Evolutionary conservation across 2,888 invertebrate genomes (phyloP).

Genomic region (Stramonita haemastoma): DNA sequence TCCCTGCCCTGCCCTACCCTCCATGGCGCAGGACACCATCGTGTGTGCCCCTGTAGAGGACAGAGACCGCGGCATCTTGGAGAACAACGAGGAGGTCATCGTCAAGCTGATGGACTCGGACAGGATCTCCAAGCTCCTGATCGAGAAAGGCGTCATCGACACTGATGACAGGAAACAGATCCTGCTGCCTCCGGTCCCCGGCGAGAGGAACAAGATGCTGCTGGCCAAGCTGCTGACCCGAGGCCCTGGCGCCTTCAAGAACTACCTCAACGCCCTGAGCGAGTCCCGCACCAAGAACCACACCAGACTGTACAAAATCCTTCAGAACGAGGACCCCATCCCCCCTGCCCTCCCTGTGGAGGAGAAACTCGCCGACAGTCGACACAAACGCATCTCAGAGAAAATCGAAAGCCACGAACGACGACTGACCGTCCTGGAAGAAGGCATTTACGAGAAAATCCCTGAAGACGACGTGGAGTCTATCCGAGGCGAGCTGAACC

Average conservation of each 20-base stretch:
- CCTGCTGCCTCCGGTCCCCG: background rate
- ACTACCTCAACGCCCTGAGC: constrained; percentile 15
- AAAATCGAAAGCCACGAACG: constrained; percentile 13
- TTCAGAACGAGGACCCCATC: background rate
- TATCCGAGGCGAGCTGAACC: background rate
- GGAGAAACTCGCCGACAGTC: background rate
- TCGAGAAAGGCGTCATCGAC: constrained; percentile 14
- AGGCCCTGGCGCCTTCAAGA: constrained; percentile 13
- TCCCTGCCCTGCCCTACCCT: background rate
- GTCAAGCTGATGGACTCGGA: constrained; percentile 2
- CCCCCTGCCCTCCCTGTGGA: background rate
- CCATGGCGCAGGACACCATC: background rate
- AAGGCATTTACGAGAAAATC: background rate
- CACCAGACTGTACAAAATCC: background rate
- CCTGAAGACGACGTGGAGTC: background rate
- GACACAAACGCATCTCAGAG: background rate
- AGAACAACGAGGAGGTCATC: background rate
- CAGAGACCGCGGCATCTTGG: background rate
- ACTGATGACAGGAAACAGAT: background rate
- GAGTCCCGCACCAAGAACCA: constrained; percentile 26
- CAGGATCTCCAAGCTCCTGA: constrained; percentile 15
- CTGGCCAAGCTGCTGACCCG: constrained; percentile 3
- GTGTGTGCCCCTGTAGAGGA: background rate
- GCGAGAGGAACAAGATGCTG: constrained; percentile 13
- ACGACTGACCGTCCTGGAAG: background rate